Evolutionary conservation across 2,888 invertebrate species (phyloP).

Genomic region (Corythucha ciliata): DNA sequence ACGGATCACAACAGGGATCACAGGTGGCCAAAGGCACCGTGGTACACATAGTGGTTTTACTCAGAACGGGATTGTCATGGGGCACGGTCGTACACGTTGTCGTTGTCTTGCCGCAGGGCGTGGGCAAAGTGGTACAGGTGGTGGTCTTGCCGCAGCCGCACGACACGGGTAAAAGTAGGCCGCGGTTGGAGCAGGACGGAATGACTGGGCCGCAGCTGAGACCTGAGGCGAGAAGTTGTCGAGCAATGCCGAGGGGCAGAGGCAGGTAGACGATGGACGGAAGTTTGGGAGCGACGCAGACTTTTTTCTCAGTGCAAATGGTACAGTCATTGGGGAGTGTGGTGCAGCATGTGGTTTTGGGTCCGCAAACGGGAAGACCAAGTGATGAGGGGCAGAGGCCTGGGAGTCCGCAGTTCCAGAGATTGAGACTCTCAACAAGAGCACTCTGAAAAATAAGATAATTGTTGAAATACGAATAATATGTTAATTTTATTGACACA

Average conservation of each 20-base stretch:
- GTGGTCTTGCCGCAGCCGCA: conserved; percentile 23
- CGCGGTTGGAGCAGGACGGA: conserved; percentile 4
- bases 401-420: conserved; percentile 9
- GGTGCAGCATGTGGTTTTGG: conserved; percentile 23
- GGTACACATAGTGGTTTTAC: conserved; percentile 19
- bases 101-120: conserved; percentile 18
- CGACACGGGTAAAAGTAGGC: neutral
- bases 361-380: conserved; percentile 8
- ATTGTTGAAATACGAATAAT: too few species aligned
- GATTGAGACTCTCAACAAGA: too few species aligned
- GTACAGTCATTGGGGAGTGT: conserved; percentile 8
- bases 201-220: conserved; percentile 1
- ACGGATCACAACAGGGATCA: conserved; percentile 8
- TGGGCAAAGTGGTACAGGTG: conserved; percentile 21
- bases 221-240: neutral
- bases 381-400: conserved; percentile 12
- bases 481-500: too few species aligned
- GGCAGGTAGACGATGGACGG: neutral
- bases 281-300: conserved; percentile 15
- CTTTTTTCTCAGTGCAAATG: conserved; percentile 11
- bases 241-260: neutral
- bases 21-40: conserved; percentile 10
- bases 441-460: too few species aligned
- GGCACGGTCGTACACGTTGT: conserved; percentile 25
- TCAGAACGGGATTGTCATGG: conserved; percentile 16